Evolutionary conservation across 1,140 invertebrate genomes (phyloP), one percentile per base, ranked within the genome.

Genomic region (Drosophila tani): DNA sequence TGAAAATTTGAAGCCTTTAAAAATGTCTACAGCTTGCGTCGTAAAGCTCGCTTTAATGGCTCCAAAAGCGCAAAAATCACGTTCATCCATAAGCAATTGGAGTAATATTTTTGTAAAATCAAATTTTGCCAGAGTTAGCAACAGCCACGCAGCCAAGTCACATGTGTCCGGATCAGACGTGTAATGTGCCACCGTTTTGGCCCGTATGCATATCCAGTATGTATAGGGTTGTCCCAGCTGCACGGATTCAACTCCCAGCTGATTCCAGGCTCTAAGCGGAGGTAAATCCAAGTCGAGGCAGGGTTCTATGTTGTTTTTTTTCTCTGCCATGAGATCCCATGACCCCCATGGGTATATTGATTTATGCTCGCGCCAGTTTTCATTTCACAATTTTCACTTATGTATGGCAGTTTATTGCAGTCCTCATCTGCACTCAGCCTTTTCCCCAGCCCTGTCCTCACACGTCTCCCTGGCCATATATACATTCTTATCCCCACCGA

Each of bases 311-410:
- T 57, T 40, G 43, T 38, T 43, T 32, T 57, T 58, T 73, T 50
- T 5, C 21, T 43, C 38, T 40, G 38, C 55, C 21, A 17, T 29
- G 68, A 12, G 38, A 73, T 29, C 11, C 53, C 55, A 41, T 60
- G 69, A 63, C 47, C 43, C 45, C 41, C 55, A 57, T 67, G 50
- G 60, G 45, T 69, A 24, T 88, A 88, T 88, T 88, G 84, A 88
- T 88, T 88, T 90, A 81, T 84, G 85, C 56, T 84, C 70, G 81
- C 69, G 49, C 74, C 55, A 66, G 74, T 81, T 84, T 83, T 81
- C 74, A 90, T 88, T 88, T 68, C 69, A 78, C 60, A 84, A 70
- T 68, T 90, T 81, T 68, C 69, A 55, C 62, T 75, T 77, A 69
- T 76, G 62, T 80, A 74, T 29, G 46, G 43, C 60, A 79, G 76